Conservation (phyloP, 2,888 invertebrate genomes). For the Mechanitis mazaeus region DNA sequence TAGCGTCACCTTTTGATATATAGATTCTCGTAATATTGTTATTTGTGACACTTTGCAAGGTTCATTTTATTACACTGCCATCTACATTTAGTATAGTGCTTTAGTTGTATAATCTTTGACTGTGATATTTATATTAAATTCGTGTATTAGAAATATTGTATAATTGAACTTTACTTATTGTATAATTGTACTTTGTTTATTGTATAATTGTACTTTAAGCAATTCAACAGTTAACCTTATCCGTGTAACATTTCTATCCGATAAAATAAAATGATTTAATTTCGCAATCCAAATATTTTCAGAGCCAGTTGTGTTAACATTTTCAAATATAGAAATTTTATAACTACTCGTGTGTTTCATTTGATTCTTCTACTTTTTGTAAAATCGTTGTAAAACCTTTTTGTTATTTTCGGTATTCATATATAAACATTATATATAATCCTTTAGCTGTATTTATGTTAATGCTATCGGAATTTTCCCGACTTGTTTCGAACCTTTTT, state of each 20-base stretch:
- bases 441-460: too few species aligned
- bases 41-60: slow-evolving; percentile 10
- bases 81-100: slow-evolving; percentile 59
- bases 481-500: too few species aligned
- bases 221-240: slow-evolving; percentile 35
- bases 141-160: slow-evolving; percentile 67
- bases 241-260: slow-evolving; percentile 29
- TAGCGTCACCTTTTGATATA: slow-evolving; percentile 47
- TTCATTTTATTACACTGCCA: slow-evolving; percentile 58
- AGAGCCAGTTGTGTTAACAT: slow-evolving; percentile 54
- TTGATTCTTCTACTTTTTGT: slow-evolving; percentile 20
- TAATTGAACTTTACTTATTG: slow-evolving; percentile 44
- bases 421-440: too few species aligned
- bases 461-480: too few species aligned
- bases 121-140: slow-evolving; percentile 76
- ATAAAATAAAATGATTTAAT: slow-evolving; percentile 31
- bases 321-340: slow-evolving; percentile 58
- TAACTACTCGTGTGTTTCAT: slow-evolving; percentile 41
- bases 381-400: too few species aligned
- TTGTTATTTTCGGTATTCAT: too few species aligned
- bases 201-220: too few species aligned
- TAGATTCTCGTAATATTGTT: slow-evolving; percentile 1
- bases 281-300: slow-evolving; percentile 60
- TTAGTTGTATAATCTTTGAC: slow-evolving; percentile 74
- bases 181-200: slow-evolving; percentile 42